Percentiles rank a stretch among this genome's conserved stretches.
phyloP scores from a whole-genome alignment of 37 sponge, comb jelly and placozoan genomes.

The Ephydatia muelleri region DNA sequence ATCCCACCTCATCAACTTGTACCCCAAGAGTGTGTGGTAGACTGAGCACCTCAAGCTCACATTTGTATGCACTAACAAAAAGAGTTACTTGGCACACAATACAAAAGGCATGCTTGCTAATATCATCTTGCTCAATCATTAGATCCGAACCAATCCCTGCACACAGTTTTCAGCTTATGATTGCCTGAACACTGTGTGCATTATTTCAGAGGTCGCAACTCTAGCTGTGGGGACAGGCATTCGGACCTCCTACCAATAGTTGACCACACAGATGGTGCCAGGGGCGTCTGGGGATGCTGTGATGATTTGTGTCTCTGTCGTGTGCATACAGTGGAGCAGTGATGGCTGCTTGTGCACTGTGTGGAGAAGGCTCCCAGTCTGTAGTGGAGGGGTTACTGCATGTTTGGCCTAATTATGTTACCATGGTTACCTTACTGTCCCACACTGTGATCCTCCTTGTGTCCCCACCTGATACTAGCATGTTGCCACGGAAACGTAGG shows the following conservation, averaged over 20 bases:
- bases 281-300: slow-evolving; percentile 91
- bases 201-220: background rate
- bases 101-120: too few relatives aligned
- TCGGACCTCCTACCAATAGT: slow-evolving; percentile 50
- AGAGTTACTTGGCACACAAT: too few relatives aligned
- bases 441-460: slow-evolving; percentile 70
- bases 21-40: too few relatives aligned
- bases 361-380: slow-evolving; percentile 53
- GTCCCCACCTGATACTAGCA: slow-evolving; percentile 75
- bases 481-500: slow-evolving; percentile 37
- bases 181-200: too few relatives aligned
- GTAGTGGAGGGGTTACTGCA: background rate
- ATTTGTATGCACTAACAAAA: too few relatives aligned
- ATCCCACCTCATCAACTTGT: too few relatives aligned
- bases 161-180: too few relatives aligned
- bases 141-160: too few relatives aligned
- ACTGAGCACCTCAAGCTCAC: too few relatives aligned
- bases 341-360: slow-evolving; percentile 72
- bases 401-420: background rate
- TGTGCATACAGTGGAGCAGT: slow-evolving; percentile 71
- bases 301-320: slow-evolving; percentile 67
- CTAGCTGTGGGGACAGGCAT: too few relatives aligned
- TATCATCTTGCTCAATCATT: too few relatives aligned
- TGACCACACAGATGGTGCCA: slow-evolving; percentile 66
- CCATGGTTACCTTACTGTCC: slow-evolving; percentile 49